A percentile compares a stretch with the other conserved stretches of the same genome.
These are phyloP conservation scores for Florisuga fusca DNA, from an alignment of 2,797 vertebrate genomes.

Conservation along the genomic window DNA sequence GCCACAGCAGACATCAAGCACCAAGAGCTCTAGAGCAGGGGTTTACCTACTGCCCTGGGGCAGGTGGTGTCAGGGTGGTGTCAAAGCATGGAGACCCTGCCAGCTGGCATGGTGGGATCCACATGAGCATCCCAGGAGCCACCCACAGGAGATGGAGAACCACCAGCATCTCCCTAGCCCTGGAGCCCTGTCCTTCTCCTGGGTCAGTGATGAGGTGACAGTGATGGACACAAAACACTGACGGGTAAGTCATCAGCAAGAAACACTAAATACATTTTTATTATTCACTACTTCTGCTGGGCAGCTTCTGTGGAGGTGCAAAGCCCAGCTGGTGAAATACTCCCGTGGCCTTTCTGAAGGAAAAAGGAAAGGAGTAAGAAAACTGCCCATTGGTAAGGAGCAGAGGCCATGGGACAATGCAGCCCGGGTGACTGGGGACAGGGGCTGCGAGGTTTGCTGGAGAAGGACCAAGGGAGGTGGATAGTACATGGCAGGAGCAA, in stretches of 20 bases:
- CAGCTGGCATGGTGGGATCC: not conserved
- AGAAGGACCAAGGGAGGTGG: not conserved
- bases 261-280: not conserved
- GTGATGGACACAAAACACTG: not conserved
- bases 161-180: accelerated
- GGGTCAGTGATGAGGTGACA: accelerated
- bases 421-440: not conserved
- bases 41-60: not conserved
- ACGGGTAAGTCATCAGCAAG: not conserved
- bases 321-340: not conserved
- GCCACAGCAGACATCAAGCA: accelerated
- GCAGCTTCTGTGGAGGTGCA: not conserved
- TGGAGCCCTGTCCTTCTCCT: not conserved
- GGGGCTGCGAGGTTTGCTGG: not conserved
- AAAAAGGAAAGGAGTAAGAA: not conserved
- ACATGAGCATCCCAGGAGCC: accelerated
- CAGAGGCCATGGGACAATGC: not conserved
- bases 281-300: not conserved
- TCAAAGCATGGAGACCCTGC: not conserved
- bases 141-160: accelerated
- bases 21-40: not conserved
- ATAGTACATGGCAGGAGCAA: not conserved
- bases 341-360: not conserved
- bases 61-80: not conserved
- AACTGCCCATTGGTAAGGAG: not conserved